Conservation (phyloP, 2,888 invertebrate species). For the Drosophila histrio region DNA sequence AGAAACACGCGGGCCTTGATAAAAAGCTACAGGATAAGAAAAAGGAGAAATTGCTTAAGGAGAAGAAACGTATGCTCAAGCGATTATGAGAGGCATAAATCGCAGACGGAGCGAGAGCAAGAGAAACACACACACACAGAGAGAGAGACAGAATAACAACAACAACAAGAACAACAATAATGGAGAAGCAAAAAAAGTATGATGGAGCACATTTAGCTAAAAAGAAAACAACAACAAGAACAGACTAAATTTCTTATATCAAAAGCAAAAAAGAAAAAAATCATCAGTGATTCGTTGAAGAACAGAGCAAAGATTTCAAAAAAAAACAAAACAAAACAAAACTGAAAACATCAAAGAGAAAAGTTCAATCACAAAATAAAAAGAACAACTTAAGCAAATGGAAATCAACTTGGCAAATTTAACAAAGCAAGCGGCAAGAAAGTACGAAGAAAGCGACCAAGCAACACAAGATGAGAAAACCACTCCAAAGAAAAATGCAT, state of each 20-base stretch:
- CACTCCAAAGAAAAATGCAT: constrained; percentile 76
- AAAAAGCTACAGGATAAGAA: constrained; percentile 91
- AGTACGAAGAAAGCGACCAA: constrained; percentile 10
- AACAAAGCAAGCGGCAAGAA: not conserved
- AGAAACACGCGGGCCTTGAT: constrained; percentile 92
- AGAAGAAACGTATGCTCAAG: constrained; percentile 93
- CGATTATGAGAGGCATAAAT: constrained; percentile 88
- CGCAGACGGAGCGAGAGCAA: not conserved
- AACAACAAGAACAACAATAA: not conserved
- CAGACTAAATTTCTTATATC: constrained; percentile 8
- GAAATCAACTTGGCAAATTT: not conserved
- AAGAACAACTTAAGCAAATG: not conserved
- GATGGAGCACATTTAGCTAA: constrained; percentile 13
- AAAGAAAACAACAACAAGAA: constrained; percentile 7
- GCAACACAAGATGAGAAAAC: constrained; percentile 29
- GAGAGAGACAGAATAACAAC: constrained; percentile 1
- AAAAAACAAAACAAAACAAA: not conserved
- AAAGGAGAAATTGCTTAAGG: constrained; percentile 88
- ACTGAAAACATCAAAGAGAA: not conserved
- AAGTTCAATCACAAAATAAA: constrained; percentile 1
- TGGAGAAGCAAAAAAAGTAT: constrained; percentile 13
- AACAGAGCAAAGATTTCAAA: not conserved
- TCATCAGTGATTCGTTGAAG: constrained; percentile 57
- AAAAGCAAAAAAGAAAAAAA: too few relatives aligned
- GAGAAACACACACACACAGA: constrained; percentile 13